Evolutionary conservation across 2,113 vertebrate genomes (phyloP), one percentile per base, ranked within the genome.

Genomic region (Engraulis encrasicolus): DNA sequence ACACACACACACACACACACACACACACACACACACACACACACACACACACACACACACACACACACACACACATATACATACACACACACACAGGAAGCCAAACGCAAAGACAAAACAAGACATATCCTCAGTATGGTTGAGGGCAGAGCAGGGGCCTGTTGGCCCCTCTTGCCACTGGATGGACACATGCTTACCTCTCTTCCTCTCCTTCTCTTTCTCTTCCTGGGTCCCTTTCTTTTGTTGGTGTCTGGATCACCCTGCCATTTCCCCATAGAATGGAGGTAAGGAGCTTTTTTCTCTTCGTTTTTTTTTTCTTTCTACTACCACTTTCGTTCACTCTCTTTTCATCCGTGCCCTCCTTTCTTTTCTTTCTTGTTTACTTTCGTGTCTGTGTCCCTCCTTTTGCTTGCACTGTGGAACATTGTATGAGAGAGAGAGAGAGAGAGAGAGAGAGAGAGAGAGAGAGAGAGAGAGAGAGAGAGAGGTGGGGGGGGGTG

Each of bases 211-310:
- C 86, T 87, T 86, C 71, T 85, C 77, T 83, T 90, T 49, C 88
- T 90, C n/a, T 83, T 90, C 45, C 86, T 87, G 82, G 87, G 89
- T 86, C 71, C 85, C 77, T 83, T 90, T 49, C 88, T 90, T 78
- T 45, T 91, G 81, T 83, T 87, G 85, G 34, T 87, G 88, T 89
- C 78, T 85, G 93, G 86, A 91, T 89, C 40, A 9, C 40, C 84
- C 1, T 93, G 82, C 89, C 37, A 66, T 78, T 92, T 89, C 89
- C 87, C 9, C 2, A 37, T 85, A 97, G 96, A 96, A 85, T 96
- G 96, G 96, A 96, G 96, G 96, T 97, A 96, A 95, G 96, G 89
- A 34, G 15, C n/a, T 0, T 74, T 15, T 23, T 6, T 79, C 48
- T 66, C 23, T 66, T 1, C 12, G 7, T 66, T 2, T 66, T 58